Conservation (phyloP, 2,797 vertebrate genomes). For the Rhinophrynus dorsalis region DNA sequence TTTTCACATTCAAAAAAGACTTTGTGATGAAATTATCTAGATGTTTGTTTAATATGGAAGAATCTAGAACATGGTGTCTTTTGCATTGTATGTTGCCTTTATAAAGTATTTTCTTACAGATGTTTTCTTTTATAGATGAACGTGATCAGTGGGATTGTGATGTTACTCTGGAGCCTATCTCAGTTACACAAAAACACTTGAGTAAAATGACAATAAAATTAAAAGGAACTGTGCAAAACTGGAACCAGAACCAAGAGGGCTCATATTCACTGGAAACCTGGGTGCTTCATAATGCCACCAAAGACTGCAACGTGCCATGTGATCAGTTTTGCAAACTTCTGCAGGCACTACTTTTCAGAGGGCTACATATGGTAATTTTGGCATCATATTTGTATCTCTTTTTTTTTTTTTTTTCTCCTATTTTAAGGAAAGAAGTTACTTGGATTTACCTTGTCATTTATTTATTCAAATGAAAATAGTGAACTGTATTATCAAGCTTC, state of each 20-base stretch:
- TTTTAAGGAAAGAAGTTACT: no score
- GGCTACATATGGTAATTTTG: conserved; percentile 81
- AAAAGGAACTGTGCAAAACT: conserved; percentile 68
- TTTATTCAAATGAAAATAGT: no score
- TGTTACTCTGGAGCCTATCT: conserved; percentile 77
- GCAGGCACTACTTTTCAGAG: conserved; percentile 60
- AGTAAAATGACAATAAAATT: conserved; percentile 72
- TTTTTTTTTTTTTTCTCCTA: background rate
- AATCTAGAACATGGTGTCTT: background rate
- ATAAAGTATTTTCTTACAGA: no score
- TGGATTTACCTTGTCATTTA: no score
- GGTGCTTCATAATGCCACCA: conserved; percentile 69
- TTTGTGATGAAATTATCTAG: no score
- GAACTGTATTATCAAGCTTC: no score
- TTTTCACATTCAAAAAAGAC: no score
- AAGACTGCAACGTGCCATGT: conserved; percentile 24
- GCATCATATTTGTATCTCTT: background rate
- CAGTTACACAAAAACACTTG: conserved; percentile 69
- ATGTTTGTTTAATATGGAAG: no score
- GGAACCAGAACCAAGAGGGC: conserved; percentile 62
- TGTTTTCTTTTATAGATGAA: conserved; percentile 48
- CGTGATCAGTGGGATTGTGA: conserved; percentile 63
- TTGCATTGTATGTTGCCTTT: background rate
- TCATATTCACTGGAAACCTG: conserved; percentile 73
- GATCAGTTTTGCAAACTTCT: conserved; percentile 70